Percentiles rank a stretch among this genome's conserved stretches.
Evolutionary conservation across 2,797 vertebrate species (phyloP).

Genomic region (Pangasius larnaudii): DNA sequence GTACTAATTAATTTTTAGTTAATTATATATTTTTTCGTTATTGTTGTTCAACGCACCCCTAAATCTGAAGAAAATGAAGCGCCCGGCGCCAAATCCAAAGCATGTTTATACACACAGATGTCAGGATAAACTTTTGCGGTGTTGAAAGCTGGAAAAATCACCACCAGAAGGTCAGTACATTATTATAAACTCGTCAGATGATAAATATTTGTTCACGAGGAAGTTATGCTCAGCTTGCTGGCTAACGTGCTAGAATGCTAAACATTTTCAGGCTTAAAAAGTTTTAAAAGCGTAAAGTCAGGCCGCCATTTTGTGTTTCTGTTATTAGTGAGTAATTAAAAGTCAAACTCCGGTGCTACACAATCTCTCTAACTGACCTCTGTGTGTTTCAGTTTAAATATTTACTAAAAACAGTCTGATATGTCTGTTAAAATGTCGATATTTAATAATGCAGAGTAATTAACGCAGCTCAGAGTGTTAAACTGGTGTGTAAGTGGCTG

Average conservation of each 20-base stretch:
- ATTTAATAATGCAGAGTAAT: neutral
- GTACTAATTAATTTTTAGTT: too few relatives aligned
- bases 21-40: neutral
- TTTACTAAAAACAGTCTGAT: neutral
- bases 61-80: neutral
- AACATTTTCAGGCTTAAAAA: neutral
- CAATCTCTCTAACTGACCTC: neutral
- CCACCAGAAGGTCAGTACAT: neutral
- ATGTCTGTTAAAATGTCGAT: neutral
- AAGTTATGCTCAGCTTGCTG: neutral
- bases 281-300: neutral
- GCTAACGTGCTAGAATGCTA: slow-evolving; percentile 4
- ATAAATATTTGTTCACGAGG: neutral
- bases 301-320: neutral
- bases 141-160: neutral
- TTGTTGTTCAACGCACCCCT: neutral
- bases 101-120: neutral
- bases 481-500: neutral
- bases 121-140: neutral
- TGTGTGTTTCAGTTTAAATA: neutral
- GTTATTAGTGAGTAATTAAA: neutral
- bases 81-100: slow-evolving; percentile 21
- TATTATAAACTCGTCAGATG: neutral
- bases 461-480: neutral
- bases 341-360: neutral